A percentile compares a stretch with the other conserved stretches of the same genome.
These are phyloP conservation scores for Sciurus vulgaris DNA, from an alignment of 2,797 vertebrate genomes.

Conservation along the genomic window DNA sequence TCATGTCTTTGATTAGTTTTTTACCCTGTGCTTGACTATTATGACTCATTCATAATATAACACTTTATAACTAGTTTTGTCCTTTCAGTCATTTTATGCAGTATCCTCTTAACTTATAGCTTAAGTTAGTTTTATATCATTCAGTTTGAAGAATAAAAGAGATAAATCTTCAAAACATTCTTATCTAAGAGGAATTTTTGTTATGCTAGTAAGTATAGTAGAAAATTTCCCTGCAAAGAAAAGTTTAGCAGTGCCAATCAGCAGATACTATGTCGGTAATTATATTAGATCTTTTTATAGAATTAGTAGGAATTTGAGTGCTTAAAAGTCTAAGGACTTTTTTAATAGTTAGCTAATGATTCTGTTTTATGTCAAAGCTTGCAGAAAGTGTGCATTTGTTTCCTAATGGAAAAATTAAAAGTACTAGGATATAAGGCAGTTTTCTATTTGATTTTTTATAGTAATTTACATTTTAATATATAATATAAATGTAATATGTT, in stretches of 20 bases:
- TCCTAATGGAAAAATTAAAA: conserved; percentile 55
- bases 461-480: conserved; percentile 30
- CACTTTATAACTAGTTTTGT: not conserved
- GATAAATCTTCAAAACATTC: conserved; percentile 30
- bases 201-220: not conserved
- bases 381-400: not conserved
- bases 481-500: not conserved
- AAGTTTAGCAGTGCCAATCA: not conserved
- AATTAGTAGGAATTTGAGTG: conserved; percentile 28
- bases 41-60: not conserved
- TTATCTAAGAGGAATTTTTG: conserved; percentile 16
- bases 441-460: conserved; percentile 29
- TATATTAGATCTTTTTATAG: conserved; percentile 36
- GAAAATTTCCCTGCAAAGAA: conserved; percentile 26
- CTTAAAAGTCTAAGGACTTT: not conserved
- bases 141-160: conserved; percentile 48
- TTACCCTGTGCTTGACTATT: conserved; percentile 36
- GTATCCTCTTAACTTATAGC: not conserved
- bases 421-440: not conserved
- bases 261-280: conserved; percentile 1
- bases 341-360: conserved; percentile 26
- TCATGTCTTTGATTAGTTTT: conserved; percentile 9
- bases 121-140: conserved; percentile 48
- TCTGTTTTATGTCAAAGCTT: conserved; percentile 40
- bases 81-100: conserved; percentile 25